Base-by-base conservation (phyloP, 2,888 invertebrate species). In the Stenotaenia linearis region DNA sequence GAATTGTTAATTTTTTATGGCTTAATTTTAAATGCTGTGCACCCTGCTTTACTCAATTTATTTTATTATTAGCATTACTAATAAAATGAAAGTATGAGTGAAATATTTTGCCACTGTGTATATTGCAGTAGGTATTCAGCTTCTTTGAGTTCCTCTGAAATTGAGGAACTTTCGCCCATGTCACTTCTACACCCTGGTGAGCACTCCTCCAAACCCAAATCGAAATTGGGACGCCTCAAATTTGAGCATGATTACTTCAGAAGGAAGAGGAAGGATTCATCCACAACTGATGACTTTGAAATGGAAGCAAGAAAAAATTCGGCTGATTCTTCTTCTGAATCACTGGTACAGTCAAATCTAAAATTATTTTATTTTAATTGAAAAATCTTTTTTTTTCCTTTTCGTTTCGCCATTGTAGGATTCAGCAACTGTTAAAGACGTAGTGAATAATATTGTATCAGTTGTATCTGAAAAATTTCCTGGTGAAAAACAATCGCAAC, bases 161-260 rank as follows among this genome's bases (percentile, higher is more conserved):
- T 79, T 4, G 82, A 82, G 76, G 81, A 81, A 7, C 69, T 69
- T 69, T 69, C 69, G 69, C 74, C 30, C 78, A 50, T 45, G 37
- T 23, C 79, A 74, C 79, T 74, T 25, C 79, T 74, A 45, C 79
- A 30, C 28, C 77, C 77, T 37, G 79, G 79, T 74, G 79, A 79
- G 69, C 78, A 61, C 30, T 30, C 78, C 56, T 23, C 23, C 35
- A 28, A 77, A 28, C 77, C 35, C 40, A 40, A 28, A 40, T 32
- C 78, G 75, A 77, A 77, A 77, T 45, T 30, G 28, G 74, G 37
- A 10, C 28, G 35, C 25, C 30, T 79, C 75, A 79, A 23, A 37
- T 79, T 81, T 78, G 85, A 85, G 80, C 85, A 85, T 80, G 84
- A 84, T 37, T 85, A 85, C 81, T 84, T 83, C 56, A 79, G 79